Evolutionary conservation across 2,113 vertebrate genomes (phyloP).

Genomic region (Leucoraja erinaceus): DNA sequence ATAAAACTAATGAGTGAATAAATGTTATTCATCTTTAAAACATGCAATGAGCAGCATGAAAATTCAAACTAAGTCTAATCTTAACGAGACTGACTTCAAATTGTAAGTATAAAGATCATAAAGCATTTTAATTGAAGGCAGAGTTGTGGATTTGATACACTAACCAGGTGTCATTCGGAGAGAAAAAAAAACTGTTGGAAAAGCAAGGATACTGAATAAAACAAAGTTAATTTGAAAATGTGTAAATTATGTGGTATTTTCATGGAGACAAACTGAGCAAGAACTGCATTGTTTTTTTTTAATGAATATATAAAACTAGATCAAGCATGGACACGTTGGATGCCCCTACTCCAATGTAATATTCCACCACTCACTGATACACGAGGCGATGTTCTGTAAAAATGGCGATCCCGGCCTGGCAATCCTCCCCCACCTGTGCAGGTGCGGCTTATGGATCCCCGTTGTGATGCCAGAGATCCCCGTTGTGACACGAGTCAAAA

Average conservation of each 20-base stretch:
- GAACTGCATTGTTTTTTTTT: neutral
- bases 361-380: no score
- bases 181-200: neutral
- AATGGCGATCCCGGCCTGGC: no score
- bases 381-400: no score
- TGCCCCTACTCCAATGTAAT: no score
- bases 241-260: neutral
- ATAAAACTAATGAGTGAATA: constrained; percentile 98
- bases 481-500: no score
- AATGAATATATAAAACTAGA: neutral
- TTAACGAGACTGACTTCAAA: constrained; percentile 31
- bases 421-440: no score
- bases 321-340: no score
- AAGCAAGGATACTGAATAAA: neutral
- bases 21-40: constrained; percentile 65
- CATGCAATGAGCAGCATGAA: constrained; percentile 36
- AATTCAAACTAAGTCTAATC: constrained; percentile 37
- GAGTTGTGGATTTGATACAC: constrained; percentile 29
- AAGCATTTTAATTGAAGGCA: constrained; percentile 30
- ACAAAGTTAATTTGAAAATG: constrained; percentile 24
- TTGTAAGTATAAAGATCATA: constrained; percentile 31
- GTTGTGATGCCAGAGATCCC: no score
- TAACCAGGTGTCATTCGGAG: constrained; percentile 5
- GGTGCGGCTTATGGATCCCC: no score
- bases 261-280: neutral